Evolutionary conservation across 2,113 vertebrate genomes (phyloP), one percentile per base, ranked within the genome.

Genomic region (Barnardius zonarius): DNA sequence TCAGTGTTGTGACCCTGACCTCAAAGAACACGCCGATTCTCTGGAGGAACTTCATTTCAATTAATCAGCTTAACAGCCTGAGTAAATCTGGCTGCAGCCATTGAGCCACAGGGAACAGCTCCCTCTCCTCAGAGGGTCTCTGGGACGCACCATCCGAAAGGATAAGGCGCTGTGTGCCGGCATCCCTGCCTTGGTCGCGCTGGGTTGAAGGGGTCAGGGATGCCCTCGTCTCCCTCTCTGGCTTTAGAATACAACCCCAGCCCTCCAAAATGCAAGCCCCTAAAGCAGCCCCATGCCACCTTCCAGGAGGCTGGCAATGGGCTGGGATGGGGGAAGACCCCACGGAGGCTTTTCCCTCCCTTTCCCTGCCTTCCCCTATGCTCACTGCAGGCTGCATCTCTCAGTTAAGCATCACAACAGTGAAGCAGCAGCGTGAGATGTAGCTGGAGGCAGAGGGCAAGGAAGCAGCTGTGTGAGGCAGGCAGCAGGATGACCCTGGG

Each of bases 1-100:
- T 97, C 95, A 88, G 97, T 75, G 89, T 88, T 63, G 86, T 97
- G 98, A 98, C 98, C 98, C 98, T 97, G 96, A 95, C 97, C 96
- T 62, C 96, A 96, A 93, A 97, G 97, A 95, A 97, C 88, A 83
- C 62, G 93, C 95, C 76, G 95, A 85, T 96, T 96, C 98, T 98
- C 97, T 97, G 90, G 91, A 97, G 96, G 83, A 97, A 95, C 95
- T 97, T 96, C 89, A 79, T 98, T 97, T 96, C 98, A 81, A 97
- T 98, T 95, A 93, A 97, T 97, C 97, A 97, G 92, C 92, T 97
- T 95, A 96, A 96, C 91, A 89, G 96, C 94, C 92, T 67, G 86
- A 92, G 93, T 8, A 76, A 64, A 96, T 80, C 95, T 68, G 91
- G 87, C 92, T 30, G 67, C 74, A 39, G 35, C 43, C 92, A 79